A percentile compares a stretch with the other conserved stretches of the same genome.
phyloP scores from a whole-genome alignment of 2,888 invertebrate species.

The Drosophila conformis region DNA sequence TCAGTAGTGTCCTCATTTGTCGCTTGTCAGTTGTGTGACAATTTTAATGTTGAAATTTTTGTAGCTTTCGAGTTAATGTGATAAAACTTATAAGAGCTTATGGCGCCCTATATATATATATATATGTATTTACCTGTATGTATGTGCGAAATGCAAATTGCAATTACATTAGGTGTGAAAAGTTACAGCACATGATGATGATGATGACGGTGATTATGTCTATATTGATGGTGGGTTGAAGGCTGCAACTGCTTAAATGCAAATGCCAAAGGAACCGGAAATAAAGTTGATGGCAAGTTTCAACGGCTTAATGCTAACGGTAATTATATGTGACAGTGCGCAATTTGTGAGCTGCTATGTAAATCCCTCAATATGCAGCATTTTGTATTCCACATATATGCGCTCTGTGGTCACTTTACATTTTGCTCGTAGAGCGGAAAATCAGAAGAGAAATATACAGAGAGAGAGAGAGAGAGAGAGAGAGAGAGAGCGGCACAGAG shows the following conservation, averaged over 20 bases:
- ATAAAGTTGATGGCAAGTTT: slow-evolving; percentile 23
- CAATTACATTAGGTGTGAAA: slow-evolving; percentile 23
- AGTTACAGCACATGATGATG: neutral
- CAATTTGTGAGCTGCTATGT: slow-evolving; percentile 1
- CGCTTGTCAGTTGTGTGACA: slow-evolving; percentile 55
- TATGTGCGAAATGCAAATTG: slow-evolving; percentile 31
- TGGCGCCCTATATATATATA: neutral
- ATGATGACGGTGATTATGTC: neutral
- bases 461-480: neutral
- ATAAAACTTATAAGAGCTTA: slow-evolving; percentile 17
- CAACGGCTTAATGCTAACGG: slow-evolving; percentile 44
- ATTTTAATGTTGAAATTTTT: slow-evolving; percentile 31
- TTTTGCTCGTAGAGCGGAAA: neutral
- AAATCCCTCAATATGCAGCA: slow-evolving; percentile 16
- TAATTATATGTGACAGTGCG: slow-evolving; percentile 44
- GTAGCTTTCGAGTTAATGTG: slow-evolving; percentile 15
- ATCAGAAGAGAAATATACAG: too few relatives aligned
- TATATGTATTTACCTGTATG: slow-evolving; percentile 3
- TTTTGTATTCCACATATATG: neutral
- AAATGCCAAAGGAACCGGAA: slow-evolving; percentile 19
- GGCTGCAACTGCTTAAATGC: slow-evolving; percentile 22
- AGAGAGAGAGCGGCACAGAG: neutral
- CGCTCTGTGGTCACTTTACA: slow-evolving; percentile 7
- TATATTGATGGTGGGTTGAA: slow-evolving; percentile 11
- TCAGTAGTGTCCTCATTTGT: slow-evolving; percentile 57